Conservation (phyloP, 2,888 invertebrate genomes). For the Pegoplata infirma region DNA sequence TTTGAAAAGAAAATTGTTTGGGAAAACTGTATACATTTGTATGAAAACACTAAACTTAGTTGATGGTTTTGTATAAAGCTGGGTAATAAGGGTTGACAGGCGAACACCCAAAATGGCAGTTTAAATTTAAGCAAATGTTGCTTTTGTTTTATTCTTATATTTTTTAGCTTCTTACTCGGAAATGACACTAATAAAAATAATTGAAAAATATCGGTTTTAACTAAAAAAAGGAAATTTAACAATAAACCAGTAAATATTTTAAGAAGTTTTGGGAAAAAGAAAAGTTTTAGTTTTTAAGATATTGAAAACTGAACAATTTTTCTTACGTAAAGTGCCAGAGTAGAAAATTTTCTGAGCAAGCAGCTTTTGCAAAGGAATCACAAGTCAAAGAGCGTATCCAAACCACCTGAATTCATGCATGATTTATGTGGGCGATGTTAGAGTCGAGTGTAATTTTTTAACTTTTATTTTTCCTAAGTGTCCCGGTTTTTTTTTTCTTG, state of each 20-base stretch:
- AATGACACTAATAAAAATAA: not conserved
- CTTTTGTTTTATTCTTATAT: too few relatives aligned
- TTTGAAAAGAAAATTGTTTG: not conserved
- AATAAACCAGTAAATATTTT: not conserved
- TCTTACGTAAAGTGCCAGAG: too few relatives aligned
- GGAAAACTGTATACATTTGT: not conserved
- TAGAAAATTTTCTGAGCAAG: too few relatives aligned
- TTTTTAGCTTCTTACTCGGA: not conserved
- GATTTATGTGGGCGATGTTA: too few relatives aligned
- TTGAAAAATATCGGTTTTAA: not conserved
- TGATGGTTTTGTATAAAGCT: not conserved
- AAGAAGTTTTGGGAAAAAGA: not conserved
- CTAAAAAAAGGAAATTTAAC: not conserved
- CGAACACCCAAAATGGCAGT: not conserved
- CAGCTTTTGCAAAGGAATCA: too few relatives aligned
- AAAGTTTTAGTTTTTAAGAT: too few relatives aligned
- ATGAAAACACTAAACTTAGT: slow-evolving; percentile 1
- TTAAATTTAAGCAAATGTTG: not conserved
- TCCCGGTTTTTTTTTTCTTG: too few relatives aligned
- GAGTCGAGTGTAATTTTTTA: too few relatives aligned
- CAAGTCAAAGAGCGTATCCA: too few relatives aligned
- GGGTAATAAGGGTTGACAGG: slow-evolving; percentile 9
- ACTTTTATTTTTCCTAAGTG: too few relatives aligned
- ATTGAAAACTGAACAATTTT: too few relatives aligned
- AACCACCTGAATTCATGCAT: too few relatives aligned